Conservation (phyloP, 1,140 invertebrate species). For the Oryctes rhinoceros region DNA sequence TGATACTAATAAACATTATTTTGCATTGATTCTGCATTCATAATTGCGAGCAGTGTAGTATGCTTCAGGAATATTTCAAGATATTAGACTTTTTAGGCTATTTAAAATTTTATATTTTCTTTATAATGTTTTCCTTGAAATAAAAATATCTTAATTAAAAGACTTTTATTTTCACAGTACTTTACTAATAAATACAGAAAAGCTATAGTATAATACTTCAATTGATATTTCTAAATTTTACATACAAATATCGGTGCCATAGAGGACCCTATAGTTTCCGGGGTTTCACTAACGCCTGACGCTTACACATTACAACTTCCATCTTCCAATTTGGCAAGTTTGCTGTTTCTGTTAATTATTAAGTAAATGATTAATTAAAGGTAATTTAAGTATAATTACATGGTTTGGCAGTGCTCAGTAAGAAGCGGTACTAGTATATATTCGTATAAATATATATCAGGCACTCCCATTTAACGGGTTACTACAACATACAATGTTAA, state of each 20-base stretch:
- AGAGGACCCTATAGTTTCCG: not conserved
- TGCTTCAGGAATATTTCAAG: too few relatives aligned
- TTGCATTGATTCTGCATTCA: too few relatives aligned
- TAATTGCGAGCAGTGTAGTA: too few relatives aligned
- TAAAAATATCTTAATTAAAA: conserved; percentile 20
- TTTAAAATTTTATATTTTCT: too few relatives aligned
- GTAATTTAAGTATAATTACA: conserved; percentile 25
- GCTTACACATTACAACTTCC: not conserved
- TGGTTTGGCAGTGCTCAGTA: conserved; percentile 27
- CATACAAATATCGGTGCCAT: conserved; percentile 21
- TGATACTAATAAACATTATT: too few relatives aligned
- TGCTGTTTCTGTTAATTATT: conserved; percentile 5
- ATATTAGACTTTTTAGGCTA: too few relatives aligned
- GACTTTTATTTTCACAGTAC: conserved; percentile 28
- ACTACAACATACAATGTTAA: conserved; percentile 29
- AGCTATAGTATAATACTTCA: conserved; percentile 30
- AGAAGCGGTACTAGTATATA: conserved; percentile 24
- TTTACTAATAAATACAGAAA: conserved; percentile 36
- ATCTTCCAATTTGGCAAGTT: conserved; percentile 12
- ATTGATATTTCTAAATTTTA: conserved; percentile 19
- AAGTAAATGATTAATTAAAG: conserved; percentile 22
- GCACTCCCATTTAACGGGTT: conserved; percentile 24
- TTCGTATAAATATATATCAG: conserved; percentile 20
- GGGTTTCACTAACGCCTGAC: not conserved
- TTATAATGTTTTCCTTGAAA: too few relatives aligned